These are phyloP conservation scores for Phalacrocorax brasilianus DNA, from an alignment of 2,113 vertebrate genomes.

Conservation along the genomic window DNA sequence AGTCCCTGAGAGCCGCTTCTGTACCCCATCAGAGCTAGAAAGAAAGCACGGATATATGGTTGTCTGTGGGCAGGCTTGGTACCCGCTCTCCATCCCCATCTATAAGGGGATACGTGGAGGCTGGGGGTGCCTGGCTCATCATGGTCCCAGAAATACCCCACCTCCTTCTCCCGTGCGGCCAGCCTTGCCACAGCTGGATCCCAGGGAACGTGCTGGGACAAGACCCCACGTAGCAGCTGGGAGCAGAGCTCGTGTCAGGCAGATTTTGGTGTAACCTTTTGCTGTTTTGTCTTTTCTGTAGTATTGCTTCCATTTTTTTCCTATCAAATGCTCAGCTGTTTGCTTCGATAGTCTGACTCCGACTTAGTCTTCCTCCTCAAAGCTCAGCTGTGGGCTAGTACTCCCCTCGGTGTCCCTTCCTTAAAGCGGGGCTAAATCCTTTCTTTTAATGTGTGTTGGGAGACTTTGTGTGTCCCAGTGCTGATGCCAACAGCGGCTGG, in stretches of 20 bases:
- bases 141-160: not conserved
- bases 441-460: not conserved
- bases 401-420: not conserved
- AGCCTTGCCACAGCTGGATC: not conserved
- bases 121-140: not conserved
- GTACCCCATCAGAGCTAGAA: not conserved
- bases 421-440: not conserved
- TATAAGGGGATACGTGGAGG: not conserved
- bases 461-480: not conserved
- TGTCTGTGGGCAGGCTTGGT: not conserved
- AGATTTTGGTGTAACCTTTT: not conserved
- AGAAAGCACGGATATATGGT: not conserved
- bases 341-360: not conserved
- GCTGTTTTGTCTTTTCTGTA: not conserved
- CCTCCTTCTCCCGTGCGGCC: not conserved
- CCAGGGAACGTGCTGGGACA: not conserved
- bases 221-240: not conserved
- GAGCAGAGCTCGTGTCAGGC: not conserved
- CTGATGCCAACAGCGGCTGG: not conserved
- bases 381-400: accelerated
- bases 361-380: not conserved
- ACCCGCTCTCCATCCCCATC: not conserved
- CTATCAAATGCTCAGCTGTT: not conserved
- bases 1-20: not conserved
- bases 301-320: accelerated